Base-by-base conservation (phyloP, 2,888 invertebrate species). In the Drosophila vallismaia region DNA sequence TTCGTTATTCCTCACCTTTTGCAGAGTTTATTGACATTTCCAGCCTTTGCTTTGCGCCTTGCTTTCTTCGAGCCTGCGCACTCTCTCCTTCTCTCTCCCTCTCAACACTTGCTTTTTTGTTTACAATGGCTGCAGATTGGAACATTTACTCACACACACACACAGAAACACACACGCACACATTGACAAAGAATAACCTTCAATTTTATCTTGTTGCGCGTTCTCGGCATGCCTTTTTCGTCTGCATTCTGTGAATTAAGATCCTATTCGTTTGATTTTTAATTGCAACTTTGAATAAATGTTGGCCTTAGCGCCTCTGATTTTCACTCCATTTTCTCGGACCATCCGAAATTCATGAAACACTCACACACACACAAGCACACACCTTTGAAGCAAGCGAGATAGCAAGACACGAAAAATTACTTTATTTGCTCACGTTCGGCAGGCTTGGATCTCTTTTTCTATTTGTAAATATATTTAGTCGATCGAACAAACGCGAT, bases 1-100 rank as follows among this genome's bases (percentile, higher is more conserved):
- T 86, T 81, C 86, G 85, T 86, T 81, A 84, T 79, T 88, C 88
- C 81, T 88, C 88, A 85, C 85, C 85, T 85, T 85, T 70, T 81
- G 75, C 81, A 88, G 88, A 87, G 88, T 88, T 87, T 88, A 87
- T 87, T 87, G 89, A 87, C 86, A 87, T 88, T 87, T 86, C 83
- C 77, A 79, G 75, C 85, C 75, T 86, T 81, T 76, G 86, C 79
- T 88, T 87, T 77, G 84, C 77, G 76, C 75, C 19, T 19, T 79
- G 77, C 82, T 85, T 86, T 88, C 87, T 81, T 81, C 59, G 49
- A 66, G 56, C 51, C 50, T 53, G 33, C 64, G 52, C 59, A 49
- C 45, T 26, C 64, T 60, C 40, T 71, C 50, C 49, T 52, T 14
- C 49, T 40, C 49, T 46, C 58, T 45, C 44, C 46, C 45, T 42